These are phyloP conservation scores for Triops cancriformis DNA, from an alignment of 1,140 invertebrate species.

Conservation along the genomic window DNA sequence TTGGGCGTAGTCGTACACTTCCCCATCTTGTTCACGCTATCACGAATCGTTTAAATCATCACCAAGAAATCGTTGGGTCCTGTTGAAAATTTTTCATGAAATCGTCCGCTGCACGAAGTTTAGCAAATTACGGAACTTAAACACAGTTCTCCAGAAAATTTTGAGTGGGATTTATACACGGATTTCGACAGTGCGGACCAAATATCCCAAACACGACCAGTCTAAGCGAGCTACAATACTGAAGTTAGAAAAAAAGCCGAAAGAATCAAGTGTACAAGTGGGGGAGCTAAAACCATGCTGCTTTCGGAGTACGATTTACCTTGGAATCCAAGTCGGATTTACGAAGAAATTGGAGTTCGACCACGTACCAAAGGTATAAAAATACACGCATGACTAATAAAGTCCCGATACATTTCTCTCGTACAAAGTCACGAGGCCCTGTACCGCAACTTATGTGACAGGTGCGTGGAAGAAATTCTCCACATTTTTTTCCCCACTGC, in stretches of 20 bases:
- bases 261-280: not conserved
- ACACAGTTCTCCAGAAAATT: too few relatives aligned
- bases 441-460: too few relatives aligned
- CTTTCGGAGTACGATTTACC: conserved; percentile 29
- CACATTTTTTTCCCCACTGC: too few relatives aligned
- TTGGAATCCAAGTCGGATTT: conserved; percentile 29
- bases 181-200: too few relatives aligned
- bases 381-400: too few relatives aligned
- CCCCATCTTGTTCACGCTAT: not conserved
- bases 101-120: too few relatives aligned
- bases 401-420: not conserved
- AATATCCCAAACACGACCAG: too few relatives aligned
- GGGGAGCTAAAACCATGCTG: conserved; percentile 20
- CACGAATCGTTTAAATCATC: not conserved
- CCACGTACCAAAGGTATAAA: conserved; percentile 27
- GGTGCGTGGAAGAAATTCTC: too few relatives aligned
- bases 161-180: too few relatives aligned
- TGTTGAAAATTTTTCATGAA: too few relatives aligned
- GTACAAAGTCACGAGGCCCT: too few relatives aligned
- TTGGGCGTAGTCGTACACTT: conserved; percentile 15
- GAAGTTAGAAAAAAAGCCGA: not conserved
- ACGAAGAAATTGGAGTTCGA: conserved; percentile 29
- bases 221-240: not conserved
- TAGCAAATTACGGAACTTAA: too few relatives aligned
- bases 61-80: not conserved